Evolutionary conservation across 2,888 invertebrate species (phyloP).

Genomic region (Apamea anceps): DNA sequence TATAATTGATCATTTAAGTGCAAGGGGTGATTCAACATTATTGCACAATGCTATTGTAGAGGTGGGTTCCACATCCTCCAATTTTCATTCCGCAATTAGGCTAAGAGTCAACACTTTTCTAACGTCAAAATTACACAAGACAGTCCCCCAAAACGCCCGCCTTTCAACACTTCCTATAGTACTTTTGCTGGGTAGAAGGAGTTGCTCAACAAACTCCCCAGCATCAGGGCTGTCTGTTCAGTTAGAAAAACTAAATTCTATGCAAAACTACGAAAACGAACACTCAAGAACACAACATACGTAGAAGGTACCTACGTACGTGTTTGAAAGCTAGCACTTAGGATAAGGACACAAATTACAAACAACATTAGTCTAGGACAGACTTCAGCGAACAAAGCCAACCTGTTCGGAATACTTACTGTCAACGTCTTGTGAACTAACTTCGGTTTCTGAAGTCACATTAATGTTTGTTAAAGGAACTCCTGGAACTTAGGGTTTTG

Average conservation of each 20-base stretch:
- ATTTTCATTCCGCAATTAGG: no score
- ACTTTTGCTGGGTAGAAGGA: no score
- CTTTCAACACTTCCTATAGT: no score
- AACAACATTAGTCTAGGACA: conserved; percentile 23
- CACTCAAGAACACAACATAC: background rate
- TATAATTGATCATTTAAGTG: no score
- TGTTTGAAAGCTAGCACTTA: background rate
- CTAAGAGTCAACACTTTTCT: no score
- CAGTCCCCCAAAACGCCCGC: no score
- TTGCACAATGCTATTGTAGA: no score
- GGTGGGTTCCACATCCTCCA: no score
- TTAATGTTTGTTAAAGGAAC: conserved; percentile 31
- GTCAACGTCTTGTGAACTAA: conserved; percentile 27
- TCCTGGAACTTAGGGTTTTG: conserved; percentile 17
- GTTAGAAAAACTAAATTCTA: background rate
- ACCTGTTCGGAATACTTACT: conserved; percentile 47
- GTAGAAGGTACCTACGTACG: background rate
- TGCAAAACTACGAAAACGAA: background rate
- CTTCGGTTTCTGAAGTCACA: conserved; percentile 27
- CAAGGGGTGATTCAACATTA: no score
- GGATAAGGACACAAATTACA: conserved; percentile 20
- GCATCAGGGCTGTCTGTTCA: background rate
- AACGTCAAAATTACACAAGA: no score
- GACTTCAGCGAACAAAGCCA: conserved; percentile 16
- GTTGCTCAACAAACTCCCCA: no score